Evolutionary conservation across 2,797 vertebrate genomes (phyloP), one percentile per base, ranked within the genome.

Genomic region (Erithacus rubecula): DNA sequence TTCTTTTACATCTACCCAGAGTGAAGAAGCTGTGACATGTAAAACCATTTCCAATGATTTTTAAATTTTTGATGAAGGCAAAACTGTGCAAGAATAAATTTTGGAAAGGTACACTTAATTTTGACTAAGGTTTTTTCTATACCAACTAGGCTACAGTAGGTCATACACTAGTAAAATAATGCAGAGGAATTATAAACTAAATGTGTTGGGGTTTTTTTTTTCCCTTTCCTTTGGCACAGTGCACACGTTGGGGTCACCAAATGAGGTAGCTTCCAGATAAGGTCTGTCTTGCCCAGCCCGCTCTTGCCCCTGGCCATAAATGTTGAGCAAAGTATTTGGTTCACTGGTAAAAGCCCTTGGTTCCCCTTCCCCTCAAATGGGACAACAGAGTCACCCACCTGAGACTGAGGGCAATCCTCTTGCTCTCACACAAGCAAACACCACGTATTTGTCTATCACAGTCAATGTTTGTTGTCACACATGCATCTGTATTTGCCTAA

Each of bases 51-150:
- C 87, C 75, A 43, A 37, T 62, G 34, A 74, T 43, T 59, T 65
- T 18, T 70, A 1, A 59, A 62, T 71, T 94, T 91, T 81, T 26
- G 69, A 87, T 74, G 72, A 82, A 96, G 53, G 56, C 67, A 90
- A 92, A 96, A 90, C 59, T 56, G 10, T 87, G 7, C 41, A 29
- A 74, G 29, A 80, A 93, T 79, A 94, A 24, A 37, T 90, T 95
- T 96, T 65, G 62, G 63, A 76, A 90, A 97, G 34, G 34, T 67
- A 76, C 26, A 52, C 26, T 39, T 87, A 62, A 62, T 94, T 97
- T 93, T 78, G 55, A 46, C 55, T 52, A 76, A 79, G 14, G 7
- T 56, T 29, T 91, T 87, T 92, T 93, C 65, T 87, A 81, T 22
- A 74, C 46, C 24, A 70, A 46, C 43, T 69, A 70, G 29, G 8